phyloP scores from a whole-genome alignment of 2,797 vertebrate species.

The Oreonectes daqikongensis region DNA sequence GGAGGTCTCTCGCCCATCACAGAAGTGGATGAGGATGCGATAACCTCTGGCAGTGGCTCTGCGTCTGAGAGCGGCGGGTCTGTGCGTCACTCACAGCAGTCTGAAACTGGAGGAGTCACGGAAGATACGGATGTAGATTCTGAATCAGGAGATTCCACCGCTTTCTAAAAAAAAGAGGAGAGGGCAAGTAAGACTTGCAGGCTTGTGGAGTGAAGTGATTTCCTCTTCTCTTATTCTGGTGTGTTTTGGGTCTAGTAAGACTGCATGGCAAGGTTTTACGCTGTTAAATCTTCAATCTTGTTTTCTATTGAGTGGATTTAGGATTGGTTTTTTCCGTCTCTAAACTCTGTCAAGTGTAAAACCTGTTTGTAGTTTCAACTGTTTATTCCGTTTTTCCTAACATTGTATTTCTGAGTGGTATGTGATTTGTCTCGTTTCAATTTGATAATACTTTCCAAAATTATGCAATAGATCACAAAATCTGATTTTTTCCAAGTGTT shows the following conservation, averaged over 20 bases:
- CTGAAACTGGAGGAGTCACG: slow-evolving; percentile 48
- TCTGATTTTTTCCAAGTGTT: neutral
- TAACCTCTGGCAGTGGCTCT: slow-evolving; percentile 71
- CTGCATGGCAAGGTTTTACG: neutral
- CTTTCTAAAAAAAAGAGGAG: slow-evolving; percentile 66
- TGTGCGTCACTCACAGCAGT: slow-evolving; percentile 49
- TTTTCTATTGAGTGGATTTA: slow-evolving; percentile 13
- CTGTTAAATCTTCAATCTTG: slow-evolving; percentile 3
- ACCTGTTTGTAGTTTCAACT: neutral
- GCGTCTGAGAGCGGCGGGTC: slow-evolving; percentile 46
- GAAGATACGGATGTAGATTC: slow-evolving; percentile 65
- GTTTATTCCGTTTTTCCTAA: slow-evolving; percentile 6
- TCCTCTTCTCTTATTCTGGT: slow-evolving; percentile 47
- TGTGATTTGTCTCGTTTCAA: slow-evolving; percentile 16
- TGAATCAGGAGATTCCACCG: slow-evolving; percentile 72
- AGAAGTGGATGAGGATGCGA: slow-evolving; percentile 80
- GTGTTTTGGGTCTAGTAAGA: neutral
- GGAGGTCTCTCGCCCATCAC: slow-evolving; percentile 76
- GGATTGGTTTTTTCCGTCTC: neutral
- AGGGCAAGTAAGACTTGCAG: slow-evolving; percentile 69
- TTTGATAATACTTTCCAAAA: neutral
- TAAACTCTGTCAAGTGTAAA: neutral
- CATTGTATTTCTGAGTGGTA: slow-evolving; percentile 38
- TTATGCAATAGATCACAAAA: neutral
- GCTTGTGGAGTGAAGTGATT: slow-evolving; percentile 70